Evolutionary conservation across 2,113 vertebrate species (phyloP).

Genomic region (Okapia johnstoni): DNA sequence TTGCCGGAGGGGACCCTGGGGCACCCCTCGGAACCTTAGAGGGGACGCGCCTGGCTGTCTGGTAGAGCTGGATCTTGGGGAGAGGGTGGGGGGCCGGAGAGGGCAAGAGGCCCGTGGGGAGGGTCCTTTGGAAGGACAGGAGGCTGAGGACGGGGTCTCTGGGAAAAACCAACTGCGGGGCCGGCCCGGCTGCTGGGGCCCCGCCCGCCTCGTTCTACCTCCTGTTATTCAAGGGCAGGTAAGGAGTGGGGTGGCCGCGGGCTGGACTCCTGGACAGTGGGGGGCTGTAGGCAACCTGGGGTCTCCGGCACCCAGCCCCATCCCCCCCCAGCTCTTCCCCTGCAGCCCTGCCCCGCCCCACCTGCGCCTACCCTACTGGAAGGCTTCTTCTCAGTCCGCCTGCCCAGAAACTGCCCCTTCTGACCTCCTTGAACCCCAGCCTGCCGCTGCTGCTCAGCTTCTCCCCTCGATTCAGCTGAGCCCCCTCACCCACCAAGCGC

Average conservation of each 20-base stretch:
- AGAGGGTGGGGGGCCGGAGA: accelerated
- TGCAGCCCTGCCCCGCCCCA: too few relatives aligned
- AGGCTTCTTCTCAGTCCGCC: not conserved
- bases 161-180: not conserved
- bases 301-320: not conserved
- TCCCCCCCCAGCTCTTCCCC: not conserved
- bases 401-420: not conserved
- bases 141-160: not conserved
- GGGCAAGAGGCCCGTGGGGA: accelerated
- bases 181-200: not conserved
- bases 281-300: not conserved
- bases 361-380: not conserved
- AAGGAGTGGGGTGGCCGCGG: not conserved
- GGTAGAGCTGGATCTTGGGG: not conserved
- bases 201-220: not conserved
- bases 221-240: not conserved
- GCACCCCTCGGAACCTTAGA: not conserved
- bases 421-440: too few relatives aligned
- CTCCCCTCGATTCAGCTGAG: not conserved
- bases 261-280: not conserved
- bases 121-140: not conserved
- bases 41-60: too few relatives aligned
- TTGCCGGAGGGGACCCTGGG: not conserved
- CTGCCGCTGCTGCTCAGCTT: not conserved
- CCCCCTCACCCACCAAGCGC: accelerated